phyloP scores from a whole-genome alignment of 2,113 vertebrate species.

The Empidonax alnorum region DNA sequence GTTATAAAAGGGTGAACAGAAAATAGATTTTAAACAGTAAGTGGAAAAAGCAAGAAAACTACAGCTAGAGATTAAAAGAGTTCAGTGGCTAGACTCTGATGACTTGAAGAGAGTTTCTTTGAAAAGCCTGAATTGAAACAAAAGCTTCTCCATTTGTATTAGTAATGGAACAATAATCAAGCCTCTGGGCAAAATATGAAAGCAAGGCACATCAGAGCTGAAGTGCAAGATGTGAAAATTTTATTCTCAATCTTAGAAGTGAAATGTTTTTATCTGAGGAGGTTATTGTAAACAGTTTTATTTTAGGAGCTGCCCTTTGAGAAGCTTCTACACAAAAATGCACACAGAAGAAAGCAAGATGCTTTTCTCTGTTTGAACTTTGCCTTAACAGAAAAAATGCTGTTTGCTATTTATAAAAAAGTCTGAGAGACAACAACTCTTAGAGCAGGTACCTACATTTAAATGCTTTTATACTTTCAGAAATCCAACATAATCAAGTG shows the following conservation, averaged over 20 bases:
- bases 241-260: not conserved
- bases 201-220: not conserved
- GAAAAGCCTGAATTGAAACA: constrained; percentile 7
- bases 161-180: constrained; percentile 14
- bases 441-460: not conserved
- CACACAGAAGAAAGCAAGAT: not conserved
- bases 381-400: not conserved
- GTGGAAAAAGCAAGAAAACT: not conserved
- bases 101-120: not conserved
- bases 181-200: constrained; percentile 5
- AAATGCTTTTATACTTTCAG: not conserved
- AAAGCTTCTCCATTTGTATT: constrained; percentile 15
- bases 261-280: constrained; percentile 15
- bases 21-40: not conserved
- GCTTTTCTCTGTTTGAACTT: not conserved
- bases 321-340: not conserved
- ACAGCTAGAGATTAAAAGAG: not conserved
- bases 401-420: not conserved
- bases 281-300: constrained; percentile 29
- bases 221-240: not conserved
- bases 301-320: constrained; percentile 41
- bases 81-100: not conserved
- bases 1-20: not conserved
- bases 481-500: not conserved
- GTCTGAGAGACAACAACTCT: not conserved